A percentile compares a stretch with the other conserved stretches of the same genome.
Conservation (phyloP, 2,113 vertebrate species). For the human (Homo sapiens) region DNA sequence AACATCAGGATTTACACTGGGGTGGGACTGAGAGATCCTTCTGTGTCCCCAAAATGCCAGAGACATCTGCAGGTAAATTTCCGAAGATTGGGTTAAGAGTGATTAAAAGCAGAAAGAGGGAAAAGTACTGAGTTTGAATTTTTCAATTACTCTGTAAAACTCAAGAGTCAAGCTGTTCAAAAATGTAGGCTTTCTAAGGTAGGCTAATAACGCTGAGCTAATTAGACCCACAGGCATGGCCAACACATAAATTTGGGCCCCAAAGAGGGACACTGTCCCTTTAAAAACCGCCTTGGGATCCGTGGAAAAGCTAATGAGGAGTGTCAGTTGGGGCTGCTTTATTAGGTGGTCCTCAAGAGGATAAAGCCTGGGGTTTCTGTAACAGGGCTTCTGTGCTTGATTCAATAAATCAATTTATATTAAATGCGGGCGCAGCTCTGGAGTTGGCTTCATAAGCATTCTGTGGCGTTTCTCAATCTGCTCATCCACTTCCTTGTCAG, state of each 20-base stretch:
- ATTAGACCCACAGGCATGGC: constrained; percentile 82
- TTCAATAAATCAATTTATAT: constrained; percentile 87
- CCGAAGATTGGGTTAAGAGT: constrained; percentile 78
- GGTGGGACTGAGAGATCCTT: constrained; percentile 9
- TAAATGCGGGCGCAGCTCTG: constrained; percentile 68
- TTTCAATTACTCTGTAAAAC: constrained; percentile 83
- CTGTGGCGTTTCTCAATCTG: constrained; percentile 80
- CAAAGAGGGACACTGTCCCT: constrained; percentile 84
- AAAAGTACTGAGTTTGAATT: constrained; percentile 67
- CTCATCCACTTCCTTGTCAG: constrained; percentile 60
- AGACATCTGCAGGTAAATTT: constrained; percentile 69
- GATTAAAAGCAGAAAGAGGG: constrained; percentile 71
- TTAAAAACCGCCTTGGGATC: constrained; percentile 85
- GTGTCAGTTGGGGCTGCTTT: constrained; percentile 84
- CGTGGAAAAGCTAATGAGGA: constrained; percentile 84
- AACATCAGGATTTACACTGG: constrained; percentile 44
- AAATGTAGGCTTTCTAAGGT: constrained; percentile 81
- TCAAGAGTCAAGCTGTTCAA: constrained; percentile 82
- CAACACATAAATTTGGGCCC: constrained; percentile 80
- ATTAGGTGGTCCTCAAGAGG: constrained; percentile 82
- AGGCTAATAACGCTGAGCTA: constrained; percentile 82
- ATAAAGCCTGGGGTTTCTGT: constrained; percentile 81
- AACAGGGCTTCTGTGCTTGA: constrained; percentile 81
- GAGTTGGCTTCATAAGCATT: constrained; percentile 76
- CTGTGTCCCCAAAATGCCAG: constrained; percentile 34